Evolutionary conservation across 2,113 vertebrate genomes (phyloP).

Genomic region (Prunella himalayana): DNA sequence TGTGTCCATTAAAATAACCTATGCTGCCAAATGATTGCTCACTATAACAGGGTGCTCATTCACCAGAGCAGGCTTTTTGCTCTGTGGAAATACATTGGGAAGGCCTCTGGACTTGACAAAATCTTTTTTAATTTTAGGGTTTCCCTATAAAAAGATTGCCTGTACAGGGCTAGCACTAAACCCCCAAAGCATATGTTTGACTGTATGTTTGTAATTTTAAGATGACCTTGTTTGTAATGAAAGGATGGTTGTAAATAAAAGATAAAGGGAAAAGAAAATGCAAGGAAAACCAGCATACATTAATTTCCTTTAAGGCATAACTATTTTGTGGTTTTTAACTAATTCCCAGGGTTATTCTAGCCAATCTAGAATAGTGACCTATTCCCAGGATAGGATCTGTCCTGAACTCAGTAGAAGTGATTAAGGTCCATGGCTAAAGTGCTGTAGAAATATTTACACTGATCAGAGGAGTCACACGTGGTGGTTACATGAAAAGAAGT

Average conservation of each 20-base stretch:
- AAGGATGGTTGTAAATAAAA: constrained; percentile 37
- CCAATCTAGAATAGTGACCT: not conserved
- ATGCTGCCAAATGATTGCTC: constrained; percentile 80
- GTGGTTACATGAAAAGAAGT: not conserved
- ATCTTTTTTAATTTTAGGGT: constrained; percentile 71
- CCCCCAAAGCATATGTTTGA: constrained; percentile 66
- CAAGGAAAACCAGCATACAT: not conserved
- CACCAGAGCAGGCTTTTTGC: constrained; percentile 67
- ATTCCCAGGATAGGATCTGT: not conserved
- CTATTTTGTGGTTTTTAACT: not conserved
- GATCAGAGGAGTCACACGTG: not conserved
- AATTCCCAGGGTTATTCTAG: not conserved
- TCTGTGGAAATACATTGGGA: constrained; percentile 59
- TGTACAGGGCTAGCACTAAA: constrained; percentile 27
- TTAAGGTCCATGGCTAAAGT: not conserved
- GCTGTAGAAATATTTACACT: not conserved
- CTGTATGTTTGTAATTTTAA: constrained; percentile 64
- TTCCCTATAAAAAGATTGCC: constrained; percentile 59
- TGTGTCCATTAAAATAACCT: constrained; percentile 86
- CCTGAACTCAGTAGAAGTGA: not conserved
- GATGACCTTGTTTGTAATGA: constrained; percentile 71
- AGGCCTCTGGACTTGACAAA: constrained; percentile 70
- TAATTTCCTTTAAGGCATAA: not conserved
- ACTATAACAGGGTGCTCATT: constrained; percentile 73
- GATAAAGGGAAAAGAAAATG: not conserved